Conservation (phyloP, 2,797 vertebrate species). For the Pelochelys cantorii region DNA sequence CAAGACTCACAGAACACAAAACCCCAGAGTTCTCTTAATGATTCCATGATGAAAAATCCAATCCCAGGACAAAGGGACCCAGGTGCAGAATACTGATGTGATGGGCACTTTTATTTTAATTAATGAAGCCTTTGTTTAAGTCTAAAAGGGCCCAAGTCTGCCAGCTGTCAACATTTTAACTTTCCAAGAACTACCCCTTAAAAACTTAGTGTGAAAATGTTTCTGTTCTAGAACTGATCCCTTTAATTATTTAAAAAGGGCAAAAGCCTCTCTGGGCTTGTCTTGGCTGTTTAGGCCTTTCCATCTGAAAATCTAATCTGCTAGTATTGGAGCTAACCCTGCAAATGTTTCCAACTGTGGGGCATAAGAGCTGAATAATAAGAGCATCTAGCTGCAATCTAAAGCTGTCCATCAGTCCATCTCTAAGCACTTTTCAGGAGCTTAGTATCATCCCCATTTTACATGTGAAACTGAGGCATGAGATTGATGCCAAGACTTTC, state of each 20-base stretch:
- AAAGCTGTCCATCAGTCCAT: not conserved
- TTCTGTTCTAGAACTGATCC: not conserved
- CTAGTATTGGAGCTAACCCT: not conserved
- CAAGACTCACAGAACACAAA: not conserved
- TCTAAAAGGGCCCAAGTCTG: not conserved
- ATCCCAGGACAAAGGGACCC: accelerated
- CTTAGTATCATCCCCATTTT: not conserved
- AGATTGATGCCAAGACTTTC: not conserved
- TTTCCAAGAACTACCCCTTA: not conserved
- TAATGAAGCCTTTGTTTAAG: not conserved
- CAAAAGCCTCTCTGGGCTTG: not conserved
- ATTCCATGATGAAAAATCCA: not conserved
- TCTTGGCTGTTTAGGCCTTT: not conserved
- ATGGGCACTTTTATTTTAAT: not conserved
- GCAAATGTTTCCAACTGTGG: not conserved
- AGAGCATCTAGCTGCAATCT: not conserved
- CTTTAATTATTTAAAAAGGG: not conserved
- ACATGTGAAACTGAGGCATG: not conserved
- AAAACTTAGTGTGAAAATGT: not conserved
- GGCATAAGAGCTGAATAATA: not conserved
- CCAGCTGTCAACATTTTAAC: not conserved
- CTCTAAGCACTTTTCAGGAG: not conserved
- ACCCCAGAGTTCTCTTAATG: not conserved
- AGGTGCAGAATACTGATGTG: not conserved
- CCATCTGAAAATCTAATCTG: not conserved